A percentile compares a stretch with the other conserved stretches of the same genome.
phyloP scores from a whole-genome alignment of 2,888 invertebrate genomes.

The Drosophila nr. fundita region DNA sequence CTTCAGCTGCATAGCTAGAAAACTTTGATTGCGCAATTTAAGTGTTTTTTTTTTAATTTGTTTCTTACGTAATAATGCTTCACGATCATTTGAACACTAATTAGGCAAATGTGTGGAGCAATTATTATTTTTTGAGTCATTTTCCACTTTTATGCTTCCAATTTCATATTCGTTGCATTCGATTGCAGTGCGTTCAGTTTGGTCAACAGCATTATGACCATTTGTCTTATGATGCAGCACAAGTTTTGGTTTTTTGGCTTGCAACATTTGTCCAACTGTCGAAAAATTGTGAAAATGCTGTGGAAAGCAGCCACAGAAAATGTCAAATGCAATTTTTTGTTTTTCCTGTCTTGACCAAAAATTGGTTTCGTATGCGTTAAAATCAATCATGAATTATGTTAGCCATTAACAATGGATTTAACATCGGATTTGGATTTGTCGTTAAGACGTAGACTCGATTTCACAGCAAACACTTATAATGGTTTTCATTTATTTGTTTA shows the following conservation, averaged over 20 bases:
- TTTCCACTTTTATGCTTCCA: background rate
- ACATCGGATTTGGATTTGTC: constrained; percentile 67
- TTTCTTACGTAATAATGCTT: constrained; percentile 20
- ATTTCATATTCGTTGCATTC: constrained; percentile 20
- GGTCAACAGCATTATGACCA: constrained; percentile 27
- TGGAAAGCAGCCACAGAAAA: constrained; percentile 32
- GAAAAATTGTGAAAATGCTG: constrained; percentile 45
- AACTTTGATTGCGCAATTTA: constrained; percentile 42
- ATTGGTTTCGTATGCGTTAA: constrained; percentile 31
- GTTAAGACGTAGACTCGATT: constrained; percentile 1
- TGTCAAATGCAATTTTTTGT: constrained; percentile 24
- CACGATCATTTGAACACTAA: constrained; percentile 26
- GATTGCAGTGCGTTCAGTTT: constrained; percentile 31
- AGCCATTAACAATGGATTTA: constrained; percentile 70
- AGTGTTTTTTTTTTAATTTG: background rate
- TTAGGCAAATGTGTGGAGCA: constrained; percentile 37
- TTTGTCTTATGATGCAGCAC: constrained; percentile 42
- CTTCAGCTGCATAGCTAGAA: constrained; percentile 32
- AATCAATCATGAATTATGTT: constrained; percentile 75
- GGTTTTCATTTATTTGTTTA: constrained; percentile 3
- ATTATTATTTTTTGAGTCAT: constrained; percentile 7
- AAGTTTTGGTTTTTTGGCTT: constrained; percentile 1
- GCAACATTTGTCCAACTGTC: constrained; percentile 33
- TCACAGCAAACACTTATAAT: background rate
- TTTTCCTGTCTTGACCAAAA: constrained; percentile 53